Evolutionary conservation across 2,888 invertebrate species (phyloP).

Genomic region (Cecidostiba fungosa): DNA sequence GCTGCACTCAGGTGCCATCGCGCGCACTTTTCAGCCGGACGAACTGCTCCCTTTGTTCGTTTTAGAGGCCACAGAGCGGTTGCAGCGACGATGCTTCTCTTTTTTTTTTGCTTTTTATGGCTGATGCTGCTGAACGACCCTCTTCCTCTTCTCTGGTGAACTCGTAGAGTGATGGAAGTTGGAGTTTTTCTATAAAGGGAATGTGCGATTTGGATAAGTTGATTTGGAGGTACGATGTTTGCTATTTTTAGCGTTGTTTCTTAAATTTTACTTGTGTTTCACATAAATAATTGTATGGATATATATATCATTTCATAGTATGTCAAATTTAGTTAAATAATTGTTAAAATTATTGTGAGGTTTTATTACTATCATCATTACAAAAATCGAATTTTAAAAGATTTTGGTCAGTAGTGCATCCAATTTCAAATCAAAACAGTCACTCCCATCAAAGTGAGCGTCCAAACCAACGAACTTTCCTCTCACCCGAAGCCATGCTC

Average conservation of each 20-base stretch:
- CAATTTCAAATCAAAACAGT: not conserved
- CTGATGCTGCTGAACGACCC: slow-evolving; percentile 31
- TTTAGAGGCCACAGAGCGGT: slow-evolving; percentile 17
- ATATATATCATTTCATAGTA: no score
- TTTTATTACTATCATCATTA: no score
- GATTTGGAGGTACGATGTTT: no score
- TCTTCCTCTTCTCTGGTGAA: slow-evolving; percentile 15
- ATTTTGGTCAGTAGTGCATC: not conserved
- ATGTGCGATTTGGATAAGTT: no score
- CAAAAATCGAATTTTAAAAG: no score
- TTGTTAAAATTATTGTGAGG: no score
- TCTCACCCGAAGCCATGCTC: not conserved
- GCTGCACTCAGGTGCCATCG: slow-evolving; percentile 48
- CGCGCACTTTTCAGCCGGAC: slow-evolving; percentile 26
- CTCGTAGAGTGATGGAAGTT: slow-evolving; percentile 23
- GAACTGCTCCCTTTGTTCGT: slow-evolving; percentile 32
- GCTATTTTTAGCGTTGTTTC: no score
- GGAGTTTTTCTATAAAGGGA: not conserved
- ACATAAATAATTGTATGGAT: no score
- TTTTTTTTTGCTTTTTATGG: not conserved
- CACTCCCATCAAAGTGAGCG: not conserved
- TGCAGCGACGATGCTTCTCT: slow-evolving; percentile 3
- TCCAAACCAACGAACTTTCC: not conserved
- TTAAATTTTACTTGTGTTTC: no score
- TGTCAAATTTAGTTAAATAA: no score